Evolutionary conservation across 1,140 invertebrate species (phyloP).

Genomic region (Zeugodacus cucurbitae): DNA sequence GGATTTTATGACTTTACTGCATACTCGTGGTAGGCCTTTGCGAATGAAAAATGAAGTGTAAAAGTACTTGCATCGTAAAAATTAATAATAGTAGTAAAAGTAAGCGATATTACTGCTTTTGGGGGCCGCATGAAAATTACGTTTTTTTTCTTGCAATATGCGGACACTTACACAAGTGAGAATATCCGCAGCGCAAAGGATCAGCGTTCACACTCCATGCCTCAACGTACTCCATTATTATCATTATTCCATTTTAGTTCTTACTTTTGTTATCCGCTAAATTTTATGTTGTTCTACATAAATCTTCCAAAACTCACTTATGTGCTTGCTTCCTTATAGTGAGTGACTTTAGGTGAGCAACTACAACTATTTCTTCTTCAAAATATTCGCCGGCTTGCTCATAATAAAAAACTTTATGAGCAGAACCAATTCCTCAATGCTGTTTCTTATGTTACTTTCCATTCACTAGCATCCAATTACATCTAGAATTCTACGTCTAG

Average conservation of each 20-base stretch:
- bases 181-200: neutral
- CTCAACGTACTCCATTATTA: neutral
- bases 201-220: neutral
- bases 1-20: neutral
- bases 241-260: neutral
- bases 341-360: neutral
- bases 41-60: constrained; percentile 62
- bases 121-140: neutral
- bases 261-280: neutral
- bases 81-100: constrained; percentile 42
- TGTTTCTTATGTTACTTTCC: neutral
- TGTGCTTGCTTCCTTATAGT: neutral
- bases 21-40: neutral
- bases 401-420: constrained; percentile 32
- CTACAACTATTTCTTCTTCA: neutral
- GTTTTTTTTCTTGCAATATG: neutral
- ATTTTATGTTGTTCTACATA: constrained; percentile 8
- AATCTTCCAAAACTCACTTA: neutral
- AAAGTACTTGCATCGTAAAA: constrained; percentile 58
- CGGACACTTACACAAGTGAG: neutral
- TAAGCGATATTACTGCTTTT: constrained; percentile 9
- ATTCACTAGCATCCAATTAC: neutral
- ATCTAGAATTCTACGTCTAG: neutral
- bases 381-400: neutral
- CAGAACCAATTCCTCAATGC: constrained; percentile 12